Base-by-base conservation (phyloP, 2,113 vertebrate species). In the Propithecus coquereli region DNA sequence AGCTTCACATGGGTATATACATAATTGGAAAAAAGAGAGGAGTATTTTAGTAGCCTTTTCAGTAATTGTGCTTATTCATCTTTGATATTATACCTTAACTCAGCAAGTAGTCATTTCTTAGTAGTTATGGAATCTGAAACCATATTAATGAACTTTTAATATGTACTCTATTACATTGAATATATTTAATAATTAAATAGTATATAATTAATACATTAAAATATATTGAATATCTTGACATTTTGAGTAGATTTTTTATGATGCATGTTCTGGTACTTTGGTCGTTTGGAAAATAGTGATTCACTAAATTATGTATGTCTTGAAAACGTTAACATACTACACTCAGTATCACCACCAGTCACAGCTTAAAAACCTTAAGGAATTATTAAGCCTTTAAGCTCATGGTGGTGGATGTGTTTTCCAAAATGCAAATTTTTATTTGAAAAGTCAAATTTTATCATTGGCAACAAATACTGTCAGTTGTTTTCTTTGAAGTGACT, bases 31-130 rank as follows among this genome's bases (percentile, higher is more conserved):
- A 57, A 71, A 70, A 66, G 40, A 63, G 65, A 86, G n/a, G 30
- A 87, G 17, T 76, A 34, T 61, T 93, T 30, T 91, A 68, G 50
- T 94, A 90, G n/a, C 47, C 50, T 91, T 94, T 95, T 83, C n/a
- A 92, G 40, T 87, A 76, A 68, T 8, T 54, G 3, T 76, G 40
- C 17, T 65, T 61, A 45, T 84, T 43, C 9, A 40, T 91, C 17
- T 81, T 74, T 76, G 17, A 82, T 71, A 17, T 23, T 63, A 27
- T 32, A 66, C 43, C n/a, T 94, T 65, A 82, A 50, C n/a, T 94
- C 54, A 82, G 34, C 40, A 68, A 81, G 34, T 65, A 16, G 20
- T 73, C 5, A 20, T 90, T 86, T 92, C 22, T 82, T 87, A 73
- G 45, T 34, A 12, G n/a, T 54, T 87, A 66, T 87, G 54, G 45